Percentiles rank a stretch among this genome's conserved stretches.
These are phyloP conservation scores for Colaptes auratus DNA, from an alignment of 2,113 vertebrate genomes.

Conservation along the genomic window DNA sequence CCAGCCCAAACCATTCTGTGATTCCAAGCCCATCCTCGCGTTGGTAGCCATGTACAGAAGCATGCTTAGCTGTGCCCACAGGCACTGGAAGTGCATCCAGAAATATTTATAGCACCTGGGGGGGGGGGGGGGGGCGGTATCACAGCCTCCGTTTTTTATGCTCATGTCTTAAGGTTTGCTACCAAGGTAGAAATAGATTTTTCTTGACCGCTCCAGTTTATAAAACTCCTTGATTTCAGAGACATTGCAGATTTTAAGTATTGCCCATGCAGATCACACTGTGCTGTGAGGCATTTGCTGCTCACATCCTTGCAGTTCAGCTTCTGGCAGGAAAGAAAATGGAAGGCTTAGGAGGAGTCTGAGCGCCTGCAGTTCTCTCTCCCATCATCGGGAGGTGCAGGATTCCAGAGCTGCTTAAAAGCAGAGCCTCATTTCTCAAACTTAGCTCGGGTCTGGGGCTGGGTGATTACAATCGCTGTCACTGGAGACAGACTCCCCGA, in stretches of 20 bases:
- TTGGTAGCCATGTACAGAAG: constrained; percentile 27
- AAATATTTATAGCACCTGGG: not conserved
- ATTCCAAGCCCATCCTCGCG: not conserved
- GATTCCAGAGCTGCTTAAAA: not conserved
- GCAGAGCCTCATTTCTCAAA: not conserved
- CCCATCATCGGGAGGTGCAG: constrained; percentile 10
- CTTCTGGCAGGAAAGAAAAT: constrained; percentile 40
- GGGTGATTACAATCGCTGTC: not conserved
- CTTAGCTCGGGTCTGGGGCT: not conserved
- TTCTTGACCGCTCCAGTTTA: not conserved
- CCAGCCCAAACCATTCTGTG: too few species aligned
- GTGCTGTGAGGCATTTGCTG: not conserved
- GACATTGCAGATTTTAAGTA: not conserved
- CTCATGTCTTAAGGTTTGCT: not conserved
- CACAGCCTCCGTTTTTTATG: not conserved
- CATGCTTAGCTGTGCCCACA: constrained; percentile 1
- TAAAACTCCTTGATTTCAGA: not conserved
- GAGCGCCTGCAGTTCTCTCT: constrained; percentile 23
- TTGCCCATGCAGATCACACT: not conserved
- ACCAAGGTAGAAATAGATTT: not conserved
- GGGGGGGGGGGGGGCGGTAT: fast-evolving
- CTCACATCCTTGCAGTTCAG: not conserved
- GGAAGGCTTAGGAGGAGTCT: not conserved
- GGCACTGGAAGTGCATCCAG: not conserved
- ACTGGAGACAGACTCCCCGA: not conserved